Base-by-base conservation (phyloP, 2,113 vertebrate species). In the Toxostoma redivivum region DNA sequence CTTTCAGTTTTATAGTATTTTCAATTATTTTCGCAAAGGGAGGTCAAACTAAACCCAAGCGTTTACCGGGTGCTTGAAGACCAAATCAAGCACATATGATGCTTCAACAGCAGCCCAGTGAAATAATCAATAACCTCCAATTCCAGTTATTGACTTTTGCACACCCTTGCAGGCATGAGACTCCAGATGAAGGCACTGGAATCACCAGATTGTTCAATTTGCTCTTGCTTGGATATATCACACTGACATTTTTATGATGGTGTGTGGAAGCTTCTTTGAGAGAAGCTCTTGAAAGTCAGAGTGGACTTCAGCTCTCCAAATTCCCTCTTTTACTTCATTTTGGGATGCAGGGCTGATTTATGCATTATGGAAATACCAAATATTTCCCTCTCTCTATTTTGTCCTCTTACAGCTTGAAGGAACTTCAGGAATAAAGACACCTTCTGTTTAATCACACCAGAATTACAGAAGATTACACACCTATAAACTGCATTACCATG, bases 71-170 rank as follows among this genome's bases (percentile, higher is more conserved):
- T 64, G 47, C 54, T 92, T 88, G 77, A 90, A 93, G 83, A 92
- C 86, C 84, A 91, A 92, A 97, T 91, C 88, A 81, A 91, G 69
- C 22, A 11, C 65, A 33, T 38, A 30, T 1, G 60, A 92, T 88
- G 86, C 64, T 86, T 86, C 83, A 93, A 79, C 71, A 95, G 94
- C 81, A 89, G 69, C 88, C 76, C 56, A 54, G 90, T 5, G 5
- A 97, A 97, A 94, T 60, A 94, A 96, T 97, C 96, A 56, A 97
- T 97, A 92, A 54, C 81, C 90, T 94, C 90, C 96, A 92, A 95
- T 96, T 97, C 92, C 84, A 10, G 18, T 60, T 94, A 97, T 95
- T 91, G 97, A 97, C 88, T 95, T 93, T 28, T 71, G 80, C 90
- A 78, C 86, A 80, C 71, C 89, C 88, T 95, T 53, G 81, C 57